Percentiles rank a stretch among this genome's conserved stretches.
Evolutionary conservation across 2,888 invertebrate species (phyloP).

Genomic region (Ceramica pisi): DNA sequence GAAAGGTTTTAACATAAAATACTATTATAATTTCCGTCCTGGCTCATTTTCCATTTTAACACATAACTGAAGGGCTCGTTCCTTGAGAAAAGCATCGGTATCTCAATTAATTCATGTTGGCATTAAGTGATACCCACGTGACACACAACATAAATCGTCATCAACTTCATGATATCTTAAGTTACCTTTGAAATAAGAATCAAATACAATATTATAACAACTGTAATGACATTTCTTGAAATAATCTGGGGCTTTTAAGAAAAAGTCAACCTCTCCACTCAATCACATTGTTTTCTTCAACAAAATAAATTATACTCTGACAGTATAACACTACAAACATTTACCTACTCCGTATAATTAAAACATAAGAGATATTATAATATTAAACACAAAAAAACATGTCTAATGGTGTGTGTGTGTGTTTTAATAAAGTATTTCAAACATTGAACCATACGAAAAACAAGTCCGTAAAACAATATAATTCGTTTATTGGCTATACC

Average conservation of each 20-base stretch:
- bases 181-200: too few species aligned
- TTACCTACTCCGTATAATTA: background rate
- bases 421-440: background rate
- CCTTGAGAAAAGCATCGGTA: background rate
- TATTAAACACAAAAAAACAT: too few species aligned
- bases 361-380: too few species aligned
- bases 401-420: too few species aligned
- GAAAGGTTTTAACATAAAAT: slow-evolving; percentile 39
- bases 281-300: background rate
- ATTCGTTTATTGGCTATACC: background rate
- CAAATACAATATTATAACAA: background rate
- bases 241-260: background rate
- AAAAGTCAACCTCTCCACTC: too few species aligned
- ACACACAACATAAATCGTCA: background rate
- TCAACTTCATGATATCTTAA: background rate
- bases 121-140: background rate
- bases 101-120: background rate
- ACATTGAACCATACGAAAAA: background rate
- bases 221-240: background rate
- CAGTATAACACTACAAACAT: background rate
- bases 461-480: background rate
- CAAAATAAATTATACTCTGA: background rate
- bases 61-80: slow-evolving; percentile 1
- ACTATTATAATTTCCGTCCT: slow-evolving; percentile 31
- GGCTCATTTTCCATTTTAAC: slow-evolving; percentile 19